These are phyloP conservation scores for Sebastes aleutianus DNA, from an alignment of 2,797 vertebrate species.

Conservation along the genomic window DNA sequence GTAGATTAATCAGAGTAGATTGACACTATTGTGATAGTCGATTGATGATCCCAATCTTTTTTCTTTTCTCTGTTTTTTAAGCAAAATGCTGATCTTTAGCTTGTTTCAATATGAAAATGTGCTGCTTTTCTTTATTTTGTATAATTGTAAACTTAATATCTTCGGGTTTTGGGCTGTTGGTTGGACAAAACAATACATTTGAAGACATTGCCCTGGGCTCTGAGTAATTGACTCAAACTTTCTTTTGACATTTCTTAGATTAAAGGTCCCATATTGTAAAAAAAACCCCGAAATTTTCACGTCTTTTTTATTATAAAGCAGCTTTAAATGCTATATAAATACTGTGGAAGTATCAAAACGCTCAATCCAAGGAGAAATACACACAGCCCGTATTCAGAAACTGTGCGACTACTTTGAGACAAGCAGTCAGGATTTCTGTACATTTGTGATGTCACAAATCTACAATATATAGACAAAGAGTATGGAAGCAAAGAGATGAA, in stretches of 20 bases:
- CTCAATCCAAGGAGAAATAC: too few relatives aligned
- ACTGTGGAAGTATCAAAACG: accelerated
- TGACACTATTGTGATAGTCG: not conserved
- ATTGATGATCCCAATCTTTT: not conserved
- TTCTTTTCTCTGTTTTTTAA: not conserved
- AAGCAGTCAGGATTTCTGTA: too few relatives aligned
- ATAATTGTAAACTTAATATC: not conserved
- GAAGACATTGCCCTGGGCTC: not conserved
- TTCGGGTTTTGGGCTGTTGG: not conserved
- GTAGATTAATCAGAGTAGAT: not conserved
- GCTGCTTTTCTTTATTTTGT: not conserved
- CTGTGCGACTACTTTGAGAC: too few relatives aligned
- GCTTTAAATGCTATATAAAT: too few relatives aligned
- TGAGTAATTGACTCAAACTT: not conserved
- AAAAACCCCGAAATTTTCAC: too few relatives aligned
- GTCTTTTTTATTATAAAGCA: too few relatives aligned
- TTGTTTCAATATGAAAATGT: not conserved
- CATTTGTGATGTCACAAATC: too few relatives aligned
- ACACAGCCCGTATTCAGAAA: too few relatives aligned
- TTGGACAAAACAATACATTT: not conserved
- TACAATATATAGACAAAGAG: too few relatives aligned
- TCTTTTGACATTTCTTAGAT: not conserved
- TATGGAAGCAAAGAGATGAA: too few relatives aligned
- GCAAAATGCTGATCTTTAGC: not conserved
- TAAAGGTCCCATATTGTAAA: too few relatives aligned